Conservation (phyloP, 2,888 invertebrate genomes). For the Trissolcus japonicus region DNA sequence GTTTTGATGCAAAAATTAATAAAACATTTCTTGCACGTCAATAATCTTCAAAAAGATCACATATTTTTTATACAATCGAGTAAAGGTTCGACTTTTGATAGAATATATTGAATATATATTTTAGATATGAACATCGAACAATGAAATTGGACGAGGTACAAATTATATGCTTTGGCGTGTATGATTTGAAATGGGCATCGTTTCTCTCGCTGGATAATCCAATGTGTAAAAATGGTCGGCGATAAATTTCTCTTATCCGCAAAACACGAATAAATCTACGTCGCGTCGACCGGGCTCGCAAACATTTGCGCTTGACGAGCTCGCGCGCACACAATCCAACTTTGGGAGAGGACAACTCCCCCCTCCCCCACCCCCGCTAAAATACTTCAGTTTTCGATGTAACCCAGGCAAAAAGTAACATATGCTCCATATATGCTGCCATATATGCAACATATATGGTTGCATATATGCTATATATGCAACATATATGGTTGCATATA, state of each 20-base stretch:
- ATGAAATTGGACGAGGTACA: slow-evolving; percentile 6
- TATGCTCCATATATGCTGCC: too few relatives aligned
- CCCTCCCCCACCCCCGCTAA: too few relatives aligned
- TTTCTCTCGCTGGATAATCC: slow-evolving; percentile 61
- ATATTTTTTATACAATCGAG: too few relatives aligned
- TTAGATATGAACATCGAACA: slow-evolving; percentile 33
- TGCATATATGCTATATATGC: too few relatives aligned
- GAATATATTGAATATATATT: slow-evolving; percentile 33
- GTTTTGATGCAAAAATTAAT: too few relatives aligned
- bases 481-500: too few relatives aligned
- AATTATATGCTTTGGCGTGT: slow-evolving; percentile 45
- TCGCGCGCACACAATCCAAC: slow-evolving; percentile 28
- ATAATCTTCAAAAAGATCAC: too few relatives aligned
- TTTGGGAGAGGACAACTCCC: slow-evolving; percentile 1
- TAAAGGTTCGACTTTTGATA: too few relatives aligned
- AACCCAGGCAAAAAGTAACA: too few relatives aligned
- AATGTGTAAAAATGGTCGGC: slow-evolving; percentile 64
- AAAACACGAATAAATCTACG: slow-evolving; percentile 67
- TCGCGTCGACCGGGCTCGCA: slow-evolving; percentile 61
- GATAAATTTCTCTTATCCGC: slow-evolving; percentile 67
- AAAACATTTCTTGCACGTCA: too few relatives aligned
- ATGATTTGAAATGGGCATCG: slow-evolving; percentile 55
- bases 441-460: too few relatives aligned
- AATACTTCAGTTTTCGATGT: too few relatives aligned
- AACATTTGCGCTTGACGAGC: slow-evolving; percentile 59